A percentile compares a stretch with the other conserved stretches of the same genome.
phyloP scores from a whole-genome alignment of 2,113 vertebrate genomes.

The Phylloscopus trochilus region DNA sequence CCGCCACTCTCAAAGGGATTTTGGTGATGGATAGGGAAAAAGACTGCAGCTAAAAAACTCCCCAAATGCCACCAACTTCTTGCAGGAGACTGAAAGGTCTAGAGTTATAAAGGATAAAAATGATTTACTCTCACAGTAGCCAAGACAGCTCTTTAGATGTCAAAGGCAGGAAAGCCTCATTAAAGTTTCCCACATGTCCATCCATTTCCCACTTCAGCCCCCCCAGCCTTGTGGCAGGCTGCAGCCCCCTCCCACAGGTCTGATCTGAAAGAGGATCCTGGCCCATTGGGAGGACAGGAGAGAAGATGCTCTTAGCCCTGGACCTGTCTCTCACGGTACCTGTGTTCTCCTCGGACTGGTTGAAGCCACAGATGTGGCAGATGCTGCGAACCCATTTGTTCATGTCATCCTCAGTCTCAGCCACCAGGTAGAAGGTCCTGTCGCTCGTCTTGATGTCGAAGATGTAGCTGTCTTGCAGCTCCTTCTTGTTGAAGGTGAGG shows the following conservation, averaged over 20 bases:
- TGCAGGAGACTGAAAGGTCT: not conserved
- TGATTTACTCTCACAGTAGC: not conserved
- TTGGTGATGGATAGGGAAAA: not conserved
- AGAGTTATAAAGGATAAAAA: not conserved
- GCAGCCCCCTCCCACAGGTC: not conserved
- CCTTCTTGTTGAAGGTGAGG: slow-evolving; percentile 97
- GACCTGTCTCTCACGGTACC: slow-evolving; percentile 69
- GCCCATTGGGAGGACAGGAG: not conserved
- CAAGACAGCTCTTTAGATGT: not conserved
- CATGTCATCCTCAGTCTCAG: slow-evolving; percentile 97
- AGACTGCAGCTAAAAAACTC: not conserved
- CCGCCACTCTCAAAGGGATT: not conserved
- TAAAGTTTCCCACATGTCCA: not conserved
- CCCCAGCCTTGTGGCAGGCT: not conserved
- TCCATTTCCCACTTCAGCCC: not conserved
- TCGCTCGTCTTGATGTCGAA: slow-evolving; percentile 98
- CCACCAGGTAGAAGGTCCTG: slow-evolving; percentile 96
- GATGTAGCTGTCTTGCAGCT: slow-evolving; percentile 96
- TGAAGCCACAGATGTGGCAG: slow-evolving; percentile 98
- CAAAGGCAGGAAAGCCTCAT: not conserved
- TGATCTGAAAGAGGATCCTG: not conserved
- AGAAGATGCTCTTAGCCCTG: not conserved
- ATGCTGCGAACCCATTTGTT: slow-evolving; percentile 98
- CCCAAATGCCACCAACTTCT: not conserved
- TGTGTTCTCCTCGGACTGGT: slow-evolving; percentile 91